Percentiles rank a stretch among this genome's conserved stretches.
Evolutionary conservation across 2,797 vertebrate genomes (phyloP).

Genomic region (Miichthys miiuy): DNA sequence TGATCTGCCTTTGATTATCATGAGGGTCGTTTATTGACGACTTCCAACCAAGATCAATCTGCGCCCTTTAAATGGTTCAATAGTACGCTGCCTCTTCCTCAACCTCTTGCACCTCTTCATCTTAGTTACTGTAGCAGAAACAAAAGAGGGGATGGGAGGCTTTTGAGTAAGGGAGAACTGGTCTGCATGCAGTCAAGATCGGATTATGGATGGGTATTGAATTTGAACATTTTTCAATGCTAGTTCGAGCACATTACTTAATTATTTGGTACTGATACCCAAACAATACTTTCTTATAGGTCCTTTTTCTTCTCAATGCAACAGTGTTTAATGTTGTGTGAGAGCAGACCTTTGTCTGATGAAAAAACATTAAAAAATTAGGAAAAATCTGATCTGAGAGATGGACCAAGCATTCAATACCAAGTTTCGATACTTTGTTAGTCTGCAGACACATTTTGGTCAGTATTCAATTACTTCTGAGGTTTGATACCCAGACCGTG

Average conservation of each 20-base stretch:
- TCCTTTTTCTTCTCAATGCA: not conserved
- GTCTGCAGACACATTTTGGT: too few species aligned
- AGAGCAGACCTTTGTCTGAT: not conserved
- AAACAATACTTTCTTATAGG: not conserved
- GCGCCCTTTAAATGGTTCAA: conserved; percentile 63
- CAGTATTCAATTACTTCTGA: not conserved
- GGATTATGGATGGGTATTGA: not conserved
- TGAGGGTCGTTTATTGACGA: conserved; percentile 70
- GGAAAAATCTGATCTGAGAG: not conserved
- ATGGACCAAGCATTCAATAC: not conserved
- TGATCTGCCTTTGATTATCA: conserved; percentile 76
- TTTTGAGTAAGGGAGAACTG: not conserved
- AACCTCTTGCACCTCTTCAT: conserved; percentile 54
- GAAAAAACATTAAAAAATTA: not conserved
- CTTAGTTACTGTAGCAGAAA: conserved; percentile 58
- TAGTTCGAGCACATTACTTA: not conserved
- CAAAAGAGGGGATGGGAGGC: not conserved
- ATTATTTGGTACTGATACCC: not conserved
- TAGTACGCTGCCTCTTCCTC: conserved; percentile 42
- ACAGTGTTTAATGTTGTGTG: not conserved
- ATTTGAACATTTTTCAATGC: not conserved
- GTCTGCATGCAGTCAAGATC: not conserved
- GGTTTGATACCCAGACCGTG: not conserved
- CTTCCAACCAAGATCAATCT: conserved; percentile 59
- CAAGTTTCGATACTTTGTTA: not conserved